Percentiles rank a stretch among this genome's conserved stretches.
These are phyloP conservation scores for Parascotia fuliginaria DNA, from an alignment of 2,888 invertebrate genomes.

Conservation along the genomic window DNA sequence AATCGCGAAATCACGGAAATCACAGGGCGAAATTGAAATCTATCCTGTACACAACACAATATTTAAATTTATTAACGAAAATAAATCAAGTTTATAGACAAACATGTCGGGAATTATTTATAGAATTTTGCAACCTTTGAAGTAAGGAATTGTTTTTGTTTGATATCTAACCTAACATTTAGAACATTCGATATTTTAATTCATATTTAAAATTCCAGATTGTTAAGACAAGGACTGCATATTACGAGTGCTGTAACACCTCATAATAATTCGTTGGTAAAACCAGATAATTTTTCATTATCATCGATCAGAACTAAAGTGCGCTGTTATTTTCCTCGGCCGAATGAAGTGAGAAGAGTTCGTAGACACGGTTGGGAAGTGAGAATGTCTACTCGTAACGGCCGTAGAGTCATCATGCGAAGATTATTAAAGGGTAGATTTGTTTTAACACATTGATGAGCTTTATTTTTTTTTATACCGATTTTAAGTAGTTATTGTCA, in stretches of 20 bases:
- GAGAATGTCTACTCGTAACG: slow-evolving; percentile 89
- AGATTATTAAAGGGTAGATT: slow-evolving; percentile 90
- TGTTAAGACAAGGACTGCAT: slow-evolving; percentile 60
- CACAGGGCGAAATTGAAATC: too few species aligned
- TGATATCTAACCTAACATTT: not conserved
- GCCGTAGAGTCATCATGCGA: slow-evolving; percentile 90
- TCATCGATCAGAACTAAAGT: slow-evolving; percentile 79
- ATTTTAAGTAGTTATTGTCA: too few species aligned
- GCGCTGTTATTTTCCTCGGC: slow-evolving; percentile 90
- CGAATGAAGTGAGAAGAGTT: slow-evolving; percentile 90
- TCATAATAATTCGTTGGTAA: slow-evolving; percentile 52
- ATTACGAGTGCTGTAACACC: slow-evolving; percentile 48
- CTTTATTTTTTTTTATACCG: too few species aligned
- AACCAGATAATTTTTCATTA: slow-evolving; percentile 62
- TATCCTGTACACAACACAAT: too few species aligned
- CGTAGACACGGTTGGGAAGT: slow-evolving; percentile 89
- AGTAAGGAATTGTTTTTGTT: slow-evolving; percentile 43
- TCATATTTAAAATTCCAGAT: slow-evolving; percentile 50
- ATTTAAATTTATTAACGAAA: too few species aligned
- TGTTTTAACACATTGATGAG: slow-evolving; percentile 89
- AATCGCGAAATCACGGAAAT: too few species aligned
- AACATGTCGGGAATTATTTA: slow-evolving; percentile 68
- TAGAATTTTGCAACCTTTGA: slow-evolving; percentile 66
- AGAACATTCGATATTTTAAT: not conserved
- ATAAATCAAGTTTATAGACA: too few species aligned